Conservation (phyloP, 2,888 invertebrate genomes). For the Luffia ferchaultella region DNA sequence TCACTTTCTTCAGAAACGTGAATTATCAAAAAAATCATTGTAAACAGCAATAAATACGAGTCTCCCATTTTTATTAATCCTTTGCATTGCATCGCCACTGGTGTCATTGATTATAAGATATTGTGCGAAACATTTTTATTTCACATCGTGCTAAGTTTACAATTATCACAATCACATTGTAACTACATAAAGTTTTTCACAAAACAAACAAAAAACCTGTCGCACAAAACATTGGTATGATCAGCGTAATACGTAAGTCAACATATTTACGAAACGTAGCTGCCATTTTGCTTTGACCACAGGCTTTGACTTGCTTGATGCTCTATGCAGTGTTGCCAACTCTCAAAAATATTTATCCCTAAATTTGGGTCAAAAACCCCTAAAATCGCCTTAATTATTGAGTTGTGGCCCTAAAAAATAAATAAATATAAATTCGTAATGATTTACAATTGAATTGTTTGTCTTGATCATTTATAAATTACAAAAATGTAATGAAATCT, state of each 20-base stretch:
- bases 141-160: too few relatives aligned
- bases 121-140: too few relatives aligned
- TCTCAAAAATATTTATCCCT: too few relatives aligned
- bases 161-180: not conserved
- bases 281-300: not conserved
- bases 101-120: conserved; percentile 5
- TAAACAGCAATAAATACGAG: conserved; percentile 51
- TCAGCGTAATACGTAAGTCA: not conserved
- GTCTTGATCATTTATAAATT: too few relatives aligned
- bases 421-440: too few relatives aligned
- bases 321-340: too few relatives aligned
- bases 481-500: too few relatives aligned
- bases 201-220: not conserved
- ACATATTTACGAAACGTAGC: not conserved
- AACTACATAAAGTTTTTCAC: not conserved
- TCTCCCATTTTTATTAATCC: conserved; percentile 61
- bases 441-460: too few relatives aligned
- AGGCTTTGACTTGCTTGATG: too few relatives aligned
- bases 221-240: not conserved
- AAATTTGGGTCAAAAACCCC: too few relatives aligned
- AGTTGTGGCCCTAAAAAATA: too few relatives aligned
- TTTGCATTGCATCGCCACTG: conserved; percentile 39
- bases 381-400: too few relatives aligned
- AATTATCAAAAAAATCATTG: conserved; percentile 34
- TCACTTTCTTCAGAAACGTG: conserved; percentile 38